phyloP scores from a whole-genome alignment of 2,797 vertebrate species.

The Choloepus didactylus region DNA sequence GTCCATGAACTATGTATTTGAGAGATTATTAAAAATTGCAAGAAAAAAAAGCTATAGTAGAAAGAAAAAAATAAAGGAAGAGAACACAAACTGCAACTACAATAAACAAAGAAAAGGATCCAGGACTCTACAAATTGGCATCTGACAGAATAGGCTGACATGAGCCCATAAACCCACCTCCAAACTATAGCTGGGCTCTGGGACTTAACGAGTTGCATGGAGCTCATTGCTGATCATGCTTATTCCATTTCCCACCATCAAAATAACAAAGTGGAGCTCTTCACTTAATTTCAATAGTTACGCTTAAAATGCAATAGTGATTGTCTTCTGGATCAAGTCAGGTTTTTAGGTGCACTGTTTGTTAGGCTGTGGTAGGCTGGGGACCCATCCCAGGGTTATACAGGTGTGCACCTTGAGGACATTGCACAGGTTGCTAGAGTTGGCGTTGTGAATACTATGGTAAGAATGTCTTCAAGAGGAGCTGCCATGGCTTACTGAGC shows the following conservation, averaged over 20 bases:
- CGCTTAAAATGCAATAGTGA: not conserved
- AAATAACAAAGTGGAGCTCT: not conserved
- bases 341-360: not conserved
- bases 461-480: not conserved
- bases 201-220: rapidly evolving
- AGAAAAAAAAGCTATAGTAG: not conserved
- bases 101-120: not conserved
- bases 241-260: not conserved
- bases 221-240: not conserved
- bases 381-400: no score
- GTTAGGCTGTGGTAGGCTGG: rapidly evolving
- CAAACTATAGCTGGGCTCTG: rapidly evolving
- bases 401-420: no score
- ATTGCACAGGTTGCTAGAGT: not conserved
- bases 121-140: rapidly evolving
- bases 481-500: rapidly evolving
- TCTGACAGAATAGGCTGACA: no score
- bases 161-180: rapidly evolving
- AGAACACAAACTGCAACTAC: not conserved
- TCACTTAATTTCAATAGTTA: rapidly evolving
- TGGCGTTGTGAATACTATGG: rapidly evolving
- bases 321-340: not conserved
- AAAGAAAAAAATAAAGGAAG: not conserved
- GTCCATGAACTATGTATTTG: not conserved
- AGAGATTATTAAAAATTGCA: not conserved